Conservation (phyloP, 2,888 invertebrate species). For the Crepidodera aurea region DNA sequence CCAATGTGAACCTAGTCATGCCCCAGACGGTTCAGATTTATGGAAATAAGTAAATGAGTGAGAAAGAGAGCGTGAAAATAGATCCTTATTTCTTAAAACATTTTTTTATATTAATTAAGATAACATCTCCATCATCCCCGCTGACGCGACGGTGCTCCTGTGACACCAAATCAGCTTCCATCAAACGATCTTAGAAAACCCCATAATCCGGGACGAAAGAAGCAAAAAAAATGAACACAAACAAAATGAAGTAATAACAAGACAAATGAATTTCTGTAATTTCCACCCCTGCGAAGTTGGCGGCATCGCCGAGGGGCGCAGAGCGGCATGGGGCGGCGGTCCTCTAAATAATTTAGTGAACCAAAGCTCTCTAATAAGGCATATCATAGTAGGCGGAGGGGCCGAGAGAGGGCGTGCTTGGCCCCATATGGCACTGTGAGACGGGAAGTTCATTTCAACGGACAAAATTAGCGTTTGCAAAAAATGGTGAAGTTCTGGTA, state of each 20-base stretch:
- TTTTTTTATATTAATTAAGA: too few relatives aligned
- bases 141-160: too few relatives aligned
- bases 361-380: slow-evolving; percentile 52
- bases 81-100: too few relatives aligned
- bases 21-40: too few relatives aligned
- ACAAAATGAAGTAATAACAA: slow-evolving; percentile 43
- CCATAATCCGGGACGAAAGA: slow-evolving; percentile 9
- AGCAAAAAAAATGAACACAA: slow-evolving; percentile 26
- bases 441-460: not conserved
- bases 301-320: slow-evolving; percentile 11
- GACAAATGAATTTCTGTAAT: slow-evolving; percentile 47
- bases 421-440: slow-evolving; percentile 21
- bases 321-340: slow-evolving; percentile 35
- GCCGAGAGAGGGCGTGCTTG: slow-evolving; percentile 29
- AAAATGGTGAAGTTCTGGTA: too few relatives aligned
- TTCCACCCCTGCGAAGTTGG: slow-evolving; percentile 34
- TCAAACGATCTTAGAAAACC: slow-evolving; percentile 16
- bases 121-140: too few relatives aligned
- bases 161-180: slow-evolving; percentile 1
- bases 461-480: too few relatives aligned
- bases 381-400: slow-evolving; percentile 49
- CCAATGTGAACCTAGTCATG: too few relatives aligned
- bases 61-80: too few relatives aligned
- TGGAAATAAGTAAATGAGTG: too few relatives aligned
- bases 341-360: slow-evolving; percentile 50